Percentiles rank a stretch among this genome's conserved stretches.
These are phyloP conservation scores for Chrysodeixis includens DNA, from an alignment of 2,888 invertebrate genomes.

Conservation along the genomic window DNA sequence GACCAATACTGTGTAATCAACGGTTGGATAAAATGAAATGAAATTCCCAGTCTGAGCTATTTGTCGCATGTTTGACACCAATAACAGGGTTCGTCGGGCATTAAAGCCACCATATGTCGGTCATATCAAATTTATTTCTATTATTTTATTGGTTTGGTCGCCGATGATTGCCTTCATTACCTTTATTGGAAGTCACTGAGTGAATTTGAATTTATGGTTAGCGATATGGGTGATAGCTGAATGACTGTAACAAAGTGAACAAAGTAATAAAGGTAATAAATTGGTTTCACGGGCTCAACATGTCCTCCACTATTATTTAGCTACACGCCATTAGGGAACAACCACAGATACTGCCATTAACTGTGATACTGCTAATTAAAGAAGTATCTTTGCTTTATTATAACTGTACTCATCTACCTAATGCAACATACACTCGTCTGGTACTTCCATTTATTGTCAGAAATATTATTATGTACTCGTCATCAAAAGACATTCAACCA, in stretches of 20 bases:
- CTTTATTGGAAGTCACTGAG: slow-evolving; percentile 87
- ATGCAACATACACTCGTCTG: slow-evolving; percentile 40
- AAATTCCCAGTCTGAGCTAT: slow-evolving; percentile 82
- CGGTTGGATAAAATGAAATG: slow-evolving; percentile 84
- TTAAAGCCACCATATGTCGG: slow-evolving; percentile 88
- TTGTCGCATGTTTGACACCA: slow-evolving; percentile 89
- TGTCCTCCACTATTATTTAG: slow-evolving; percentile 66
- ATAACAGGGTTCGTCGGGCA: slow-evolving; percentile 87
- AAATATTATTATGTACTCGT: slow-evolving; percentile 27
- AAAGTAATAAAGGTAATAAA: slow-evolving; percentile 85
- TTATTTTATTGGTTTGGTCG: slow-evolving; percentile 87
- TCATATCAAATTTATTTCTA: slow-evolving; percentile 89
- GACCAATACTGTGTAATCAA: slow-evolving; percentile 88
- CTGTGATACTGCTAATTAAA: slow-evolving; percentile 19
- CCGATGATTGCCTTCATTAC: slow-evolving; percentile 88
- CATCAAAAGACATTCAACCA: slow-evolving; percentile 65
- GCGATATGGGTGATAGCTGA: slow-evolving; percentile 85
- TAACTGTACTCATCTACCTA: slow-evolving; percentile 10
- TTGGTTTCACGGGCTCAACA: slow-evolving; percentile 73
- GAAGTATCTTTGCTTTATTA: background rate
- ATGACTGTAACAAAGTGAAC: slow-evolving; percentile 86
- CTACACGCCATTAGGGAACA: slow-evolving; percentile 40
- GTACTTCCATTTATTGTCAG: slow-evolving; percentile 17
- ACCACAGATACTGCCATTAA: slow-evolving; percentile 31
- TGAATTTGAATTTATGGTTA: slow-evolving; percentile 87